Percentiles rank a stretch among this genome's conserved stretches.
These are phyloP conservation scores for Coptotermes formosanus DNA, from an alignment of 1,140 invertebrate genomes.

Conservation along the genomic window DNA sequence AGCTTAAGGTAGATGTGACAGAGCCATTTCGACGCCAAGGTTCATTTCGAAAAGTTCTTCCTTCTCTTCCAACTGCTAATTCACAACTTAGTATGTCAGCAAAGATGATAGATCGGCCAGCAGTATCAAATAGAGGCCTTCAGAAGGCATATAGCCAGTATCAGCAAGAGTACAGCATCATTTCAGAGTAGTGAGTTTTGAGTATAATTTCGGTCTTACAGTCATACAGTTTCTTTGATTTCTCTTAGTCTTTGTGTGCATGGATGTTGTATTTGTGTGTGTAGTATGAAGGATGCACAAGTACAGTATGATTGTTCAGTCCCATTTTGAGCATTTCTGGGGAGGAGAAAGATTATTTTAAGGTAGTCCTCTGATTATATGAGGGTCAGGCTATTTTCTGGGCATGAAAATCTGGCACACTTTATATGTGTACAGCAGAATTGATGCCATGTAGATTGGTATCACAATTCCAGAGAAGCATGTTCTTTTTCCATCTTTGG, in stretches of 20 bases:
- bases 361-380: too few relatives aligned
- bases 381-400: too few relatives aligned
- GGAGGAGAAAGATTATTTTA: too few relatives aligned
- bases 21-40: slow-evolving; percentile 43
- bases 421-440: too few relatives aligned
- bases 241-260: background rate
- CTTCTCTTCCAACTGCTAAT: slow-evolving; percentile 51
- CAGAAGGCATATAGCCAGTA: slow-evolving; percentile 54
- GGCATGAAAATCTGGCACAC: too few relatives aligned
- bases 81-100: slow-evolving; percentile 55
- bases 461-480: too few relatives aligned
- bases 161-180: slow-evolving; percentile 71
- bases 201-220: background rate
- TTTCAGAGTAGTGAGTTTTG: slow-evolving; percentile 72
- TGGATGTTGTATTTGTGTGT: background rate
- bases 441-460: too few relatives aligned
- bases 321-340: too few relatives aligned
- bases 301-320: too few relatives aligned
- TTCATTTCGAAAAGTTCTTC: slow-evolving; percentile 54
- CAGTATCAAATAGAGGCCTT: slow-evolving; percentile 45
- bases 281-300: too few relatives aligned
- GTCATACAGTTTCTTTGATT: background rate
- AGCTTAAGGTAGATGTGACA: slow-evolving; percentile 15
- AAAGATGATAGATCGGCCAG: slow-evolving; percentile 56
- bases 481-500: too few relatives aligned